phyloP scores from a whole-genome alignment of 2,113 vertebrate species.

The Capra hircus region DNA sequence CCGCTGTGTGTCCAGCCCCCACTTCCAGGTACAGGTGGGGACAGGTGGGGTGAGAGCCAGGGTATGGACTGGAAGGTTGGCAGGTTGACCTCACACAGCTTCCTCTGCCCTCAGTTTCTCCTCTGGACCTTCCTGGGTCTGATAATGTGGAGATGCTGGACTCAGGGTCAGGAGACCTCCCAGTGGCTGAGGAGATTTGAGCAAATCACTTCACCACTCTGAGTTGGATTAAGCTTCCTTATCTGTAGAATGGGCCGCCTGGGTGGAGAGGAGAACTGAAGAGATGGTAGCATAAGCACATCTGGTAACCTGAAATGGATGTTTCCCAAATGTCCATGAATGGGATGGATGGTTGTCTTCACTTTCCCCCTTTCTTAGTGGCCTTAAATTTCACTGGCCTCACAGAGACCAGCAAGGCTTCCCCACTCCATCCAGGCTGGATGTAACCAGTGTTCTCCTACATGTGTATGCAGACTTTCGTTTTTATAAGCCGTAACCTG shows the following conservation, averaged over 20 bases:
- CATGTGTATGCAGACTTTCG: not conserved
- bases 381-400: not conserved
- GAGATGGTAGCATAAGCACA: not conserved
- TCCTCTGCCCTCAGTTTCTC: not conserved
- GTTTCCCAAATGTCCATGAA: not conserved
- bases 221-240: not conserved
- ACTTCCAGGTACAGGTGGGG: constrained; percentile 87
- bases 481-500: not conserved
- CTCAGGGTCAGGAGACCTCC: not conserved
- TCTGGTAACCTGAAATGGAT: not conserved
- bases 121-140: not conserved
- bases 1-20: constrained; percentile 92
- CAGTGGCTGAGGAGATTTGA: not conserved
- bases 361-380: not conserved
- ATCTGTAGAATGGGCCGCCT: not conserved
- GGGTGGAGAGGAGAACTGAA: not conserved
- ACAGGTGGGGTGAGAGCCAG: not conserved
- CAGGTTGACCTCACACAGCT: not conserved
- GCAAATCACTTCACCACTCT: not conserved
- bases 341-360: not conserved
- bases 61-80: not conserved
- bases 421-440: not conserved
- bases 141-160: not conserved
- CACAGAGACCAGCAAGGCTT: not conserved
- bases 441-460: not conserved